phyloP scores from a whole-genome alignment of 2,113 vertebrate genomes.

The Eudyptes chrysolophus region DNA sequence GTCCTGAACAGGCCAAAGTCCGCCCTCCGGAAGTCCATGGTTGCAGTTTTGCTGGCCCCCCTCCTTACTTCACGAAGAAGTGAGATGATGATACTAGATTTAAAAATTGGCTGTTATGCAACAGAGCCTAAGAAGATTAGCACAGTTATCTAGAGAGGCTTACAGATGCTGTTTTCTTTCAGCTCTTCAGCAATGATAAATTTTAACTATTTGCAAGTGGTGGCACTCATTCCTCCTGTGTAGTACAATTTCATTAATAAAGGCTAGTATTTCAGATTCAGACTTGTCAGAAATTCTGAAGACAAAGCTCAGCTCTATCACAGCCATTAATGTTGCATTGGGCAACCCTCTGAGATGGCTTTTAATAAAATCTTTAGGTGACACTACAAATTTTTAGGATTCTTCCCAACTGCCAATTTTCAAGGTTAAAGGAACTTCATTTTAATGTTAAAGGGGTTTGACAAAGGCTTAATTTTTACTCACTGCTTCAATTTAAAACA shows the following conservation, averaged over 20 bases:
- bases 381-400: background rate
- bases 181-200: background rate
- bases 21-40: no score
- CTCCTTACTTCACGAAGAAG: no score
- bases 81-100: background rate
- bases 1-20: no score
- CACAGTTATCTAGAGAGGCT: background rate
- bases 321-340: background rate
- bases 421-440: background rate
- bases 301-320: background rate
- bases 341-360: background rate
- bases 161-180: background rate
- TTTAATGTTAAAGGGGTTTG: background rate
- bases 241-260: background rate
- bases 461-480: conserved; percentile 36
- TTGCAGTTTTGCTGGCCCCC: no score
- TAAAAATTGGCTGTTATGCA: background rate
- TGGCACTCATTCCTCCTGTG: background rate
- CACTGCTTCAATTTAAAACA: conserved; percentile 7
- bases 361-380: background rate
- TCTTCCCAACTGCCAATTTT: background rate
- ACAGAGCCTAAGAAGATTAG: background rate
- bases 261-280: background rate
- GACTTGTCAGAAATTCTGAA: background rate
- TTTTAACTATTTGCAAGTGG: background rate